A percentile compares a stretch with the other conserved stretches of the same genome.
Evolutionary conservation across 2,888 invertebrate species (phyloP).

Genomic region (Pristionchus mayeri): DNA sequence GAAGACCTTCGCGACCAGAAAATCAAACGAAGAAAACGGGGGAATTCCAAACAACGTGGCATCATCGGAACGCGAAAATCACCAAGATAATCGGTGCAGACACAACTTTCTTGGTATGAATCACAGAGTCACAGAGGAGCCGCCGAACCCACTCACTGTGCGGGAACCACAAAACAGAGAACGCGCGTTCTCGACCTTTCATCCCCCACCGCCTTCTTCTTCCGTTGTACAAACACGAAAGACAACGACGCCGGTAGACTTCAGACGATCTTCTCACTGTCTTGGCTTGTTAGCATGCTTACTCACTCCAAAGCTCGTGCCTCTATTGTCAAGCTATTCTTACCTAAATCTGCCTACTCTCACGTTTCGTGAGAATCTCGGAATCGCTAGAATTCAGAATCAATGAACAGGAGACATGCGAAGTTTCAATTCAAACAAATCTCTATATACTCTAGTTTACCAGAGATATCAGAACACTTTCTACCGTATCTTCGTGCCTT

Average conservation of each 20-base stretch:
- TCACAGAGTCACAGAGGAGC: too few relatives aligned
- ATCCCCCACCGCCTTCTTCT: neutral
- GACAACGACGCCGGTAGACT: neutral
- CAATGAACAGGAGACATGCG: too few relatives aligned
- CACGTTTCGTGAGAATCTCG: neutral
- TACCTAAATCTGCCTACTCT: neutral
- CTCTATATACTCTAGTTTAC: neutral
- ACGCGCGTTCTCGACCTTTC: neutral
- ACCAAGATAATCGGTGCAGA: too few relatives aligned
- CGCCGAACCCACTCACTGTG: neutral
- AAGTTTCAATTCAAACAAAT: neutral
- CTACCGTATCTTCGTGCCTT: neutral
- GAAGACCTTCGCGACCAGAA: too few relatives aligned
- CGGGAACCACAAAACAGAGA: conserved; percentile 16
- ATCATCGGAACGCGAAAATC: too few relatives aligned
- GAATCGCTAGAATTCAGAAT: too few relatives aligned
- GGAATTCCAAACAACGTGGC: too few relatives aligned
- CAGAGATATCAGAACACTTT: neutral
- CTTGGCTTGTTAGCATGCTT: too few relatives aligned
- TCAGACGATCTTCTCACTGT: neutral
- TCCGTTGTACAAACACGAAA: neutral
- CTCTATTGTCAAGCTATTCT: neutral
- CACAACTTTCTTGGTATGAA: too few relatives aligned
- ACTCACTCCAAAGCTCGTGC: neutral
- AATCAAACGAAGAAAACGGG: too few relatives aligned